Base-by-base conservation (phyloP, 2,888 invertebrate genomes). In the Eugnorisma glareosa region DNA sequence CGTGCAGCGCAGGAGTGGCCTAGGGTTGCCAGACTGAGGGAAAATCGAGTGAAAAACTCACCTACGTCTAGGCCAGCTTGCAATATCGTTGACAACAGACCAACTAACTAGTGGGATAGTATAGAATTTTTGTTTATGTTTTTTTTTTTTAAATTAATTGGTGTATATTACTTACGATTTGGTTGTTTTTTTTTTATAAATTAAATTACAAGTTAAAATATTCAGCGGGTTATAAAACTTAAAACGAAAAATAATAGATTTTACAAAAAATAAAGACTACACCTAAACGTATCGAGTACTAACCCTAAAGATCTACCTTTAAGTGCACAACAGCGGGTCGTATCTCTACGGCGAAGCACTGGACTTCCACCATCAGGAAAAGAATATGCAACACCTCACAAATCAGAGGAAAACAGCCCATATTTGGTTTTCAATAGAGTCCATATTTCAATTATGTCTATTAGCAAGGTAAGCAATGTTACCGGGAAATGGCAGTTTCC, bases 281-380 rank as follows among this genome's bases (percentile, higher is more conserved):
- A 10, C n/a, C 8, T 57, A 66, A 45, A 24, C 70, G 72, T 51
- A 67, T 43, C 11, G 51, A 69, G 84, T 72, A 82, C 77, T 90
- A 93, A 88, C 93, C 93, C 93, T 93, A 89, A 82, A 81, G 82
- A 88, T 89, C 88, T 90, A 91, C 91, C 89, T 92, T 92, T 92
- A 93, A 94, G 92, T 93, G 92, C 92, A 93, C 93, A 93, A 92
- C 92, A 89, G 91, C 88, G 89, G 81, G 84, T 90, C 90, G 91
- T 93, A 93, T 94, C 93, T 92, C 88, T 85, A 88, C 90, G 78
- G 88, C 89, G 91, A 93, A 92, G 93, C 93, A 92, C 92, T 90
- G 91, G 90, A 93, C 92, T 90, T 86, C 86, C 31, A 89, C 84
- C 86, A 84, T 83, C 84, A 79, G 84, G 84, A 84, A 90, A 92